Evolutionary conservation across 2,113 vertebrate species (phyloP), one percentile per base, ranked within the genome.

Genomic region (Dinomys branickii): DNA sequence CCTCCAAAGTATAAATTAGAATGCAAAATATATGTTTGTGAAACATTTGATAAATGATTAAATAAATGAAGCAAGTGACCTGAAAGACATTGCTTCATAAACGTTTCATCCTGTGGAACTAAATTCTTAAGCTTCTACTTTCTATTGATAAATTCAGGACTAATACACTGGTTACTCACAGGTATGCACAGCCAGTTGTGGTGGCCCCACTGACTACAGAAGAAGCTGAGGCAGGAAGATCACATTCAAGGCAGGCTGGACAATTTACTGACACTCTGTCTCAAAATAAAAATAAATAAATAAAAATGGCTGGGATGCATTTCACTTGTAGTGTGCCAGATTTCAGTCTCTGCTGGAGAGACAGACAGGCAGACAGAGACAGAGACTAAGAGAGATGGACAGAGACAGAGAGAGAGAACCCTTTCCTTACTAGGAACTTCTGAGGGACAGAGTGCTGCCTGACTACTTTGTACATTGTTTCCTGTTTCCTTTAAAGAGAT

Each of bases 41-140:
- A 85, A 61, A 89, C 93, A 44, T 77, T 91, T 95, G 17, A 54
- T 63, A 85, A 90, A 24, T 82, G 20, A 91, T 92, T n/a, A 26
- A 90, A 59, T 28, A 65, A 84, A 63, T 77, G 9, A 22, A 85
- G 7, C 67, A 58, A 83, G 28, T 50, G 30, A 28, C 10, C 50
- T 54, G 4, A 54, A 35, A 92, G 44, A 2, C n/a, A 69, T 14
- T 93, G 7, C 7, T 92, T 41, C 24, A 7, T 52, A 61, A 33
- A 17, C 26, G 26, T 56, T 85, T 22, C 65, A 71, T 63, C n/a
- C 3, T 20, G 2, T 3, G 56, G 4, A 28, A 61, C 1, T 58
- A 11, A 16, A 35, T 26, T 33, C n/a, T 14, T 14, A 90, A 41
- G 0, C 59, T 35, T 91, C 47, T 12, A 41, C 10, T 59, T 82